Conservation (phyloP, 1,140 invertebrate genomes). For the Ceratina japonica region DNA sequence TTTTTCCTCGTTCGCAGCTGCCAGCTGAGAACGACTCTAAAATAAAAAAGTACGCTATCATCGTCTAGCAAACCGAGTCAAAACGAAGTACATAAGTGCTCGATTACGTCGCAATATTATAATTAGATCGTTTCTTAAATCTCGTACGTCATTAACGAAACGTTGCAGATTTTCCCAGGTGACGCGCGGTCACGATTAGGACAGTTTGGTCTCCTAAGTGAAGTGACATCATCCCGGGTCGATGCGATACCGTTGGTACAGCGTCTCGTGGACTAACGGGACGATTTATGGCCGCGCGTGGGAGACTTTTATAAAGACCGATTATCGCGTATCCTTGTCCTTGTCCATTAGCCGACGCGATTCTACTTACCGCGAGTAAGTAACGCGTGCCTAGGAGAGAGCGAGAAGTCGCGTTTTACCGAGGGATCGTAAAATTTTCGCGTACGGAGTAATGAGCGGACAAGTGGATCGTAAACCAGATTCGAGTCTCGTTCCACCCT, state of each 20-base stretch:
- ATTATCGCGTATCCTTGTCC: slow-evolving; percentile 37
- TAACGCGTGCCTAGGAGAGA: not conserved
- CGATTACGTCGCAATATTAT: too few species aligned
- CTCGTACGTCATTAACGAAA: too few species aligned
- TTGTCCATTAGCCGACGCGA: slow-evolving; percentile 26
- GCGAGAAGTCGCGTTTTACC: slow-evolving; percentile 1
- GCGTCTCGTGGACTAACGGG: slow-evolving; percentile 22
- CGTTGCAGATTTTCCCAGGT: too few species aligned
- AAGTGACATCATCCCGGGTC: not conserved
- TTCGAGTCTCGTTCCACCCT: slow-evolving; percentile 3
- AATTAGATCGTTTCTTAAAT: too few species aligned
- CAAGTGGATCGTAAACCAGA: slow-evolving; percentile 36
- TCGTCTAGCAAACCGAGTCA: too few species aligned
- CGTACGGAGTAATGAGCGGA: not conserved
- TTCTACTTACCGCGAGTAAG: not conserved
- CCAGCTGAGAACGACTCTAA: not conserved
- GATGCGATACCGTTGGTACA: slow-evolving; percentile 20
- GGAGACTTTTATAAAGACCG: slow-evolving; percentile 38
- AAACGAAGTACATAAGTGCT: too few species aligned
- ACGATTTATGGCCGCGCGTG: slow-evolving; percentile 42
- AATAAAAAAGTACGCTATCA: not conserved
- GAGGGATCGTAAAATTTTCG: slow-evolving; percentile 26
- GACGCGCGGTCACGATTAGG: too few species aligned
- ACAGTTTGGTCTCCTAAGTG: not conserved
- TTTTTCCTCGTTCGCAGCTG: not conserved